These are phyloP conservation scores for Rhagonycha lutea DNA, from an alignment of 2,888 invertebrate species.

Conservation along the genomic window DNA sequence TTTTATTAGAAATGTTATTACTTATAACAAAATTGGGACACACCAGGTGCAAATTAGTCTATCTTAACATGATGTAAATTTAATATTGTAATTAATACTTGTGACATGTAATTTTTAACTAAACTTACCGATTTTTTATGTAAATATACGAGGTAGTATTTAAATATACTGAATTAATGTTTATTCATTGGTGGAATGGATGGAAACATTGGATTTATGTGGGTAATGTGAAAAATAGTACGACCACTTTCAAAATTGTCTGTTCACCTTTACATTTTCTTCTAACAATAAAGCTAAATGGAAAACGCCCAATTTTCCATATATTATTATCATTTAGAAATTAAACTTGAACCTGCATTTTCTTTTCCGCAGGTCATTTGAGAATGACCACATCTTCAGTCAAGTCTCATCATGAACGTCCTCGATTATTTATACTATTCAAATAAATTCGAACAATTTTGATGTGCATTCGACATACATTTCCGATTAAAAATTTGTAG, in stretches of 20 bases:
- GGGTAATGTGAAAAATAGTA: not conserved
- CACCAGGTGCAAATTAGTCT: constrained; percentile 12
- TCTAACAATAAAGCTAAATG: no score
- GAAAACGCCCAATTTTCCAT: no score
- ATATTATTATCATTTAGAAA: not conserved
- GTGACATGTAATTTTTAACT: not conserved
- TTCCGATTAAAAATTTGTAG: not conserved
- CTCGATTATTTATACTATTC: not conserved
- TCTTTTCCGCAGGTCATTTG: not conserved
- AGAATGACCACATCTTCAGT: not conserved
- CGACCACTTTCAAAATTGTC: not conserved
- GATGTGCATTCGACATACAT: not conserved
- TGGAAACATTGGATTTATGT: not conserved
- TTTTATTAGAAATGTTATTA: constrained; percentile 17
- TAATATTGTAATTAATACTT: not conserved
- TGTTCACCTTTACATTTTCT: not conserved
- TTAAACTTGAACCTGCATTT: not conserved
- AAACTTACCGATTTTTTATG: not conserved
- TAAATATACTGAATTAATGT: not conserved
- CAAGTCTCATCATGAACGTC: not conserved
- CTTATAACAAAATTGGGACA: constrained; percentile 10
- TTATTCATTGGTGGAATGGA: not conserved
- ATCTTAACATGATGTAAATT: not conserved
- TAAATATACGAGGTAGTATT: not conserved
- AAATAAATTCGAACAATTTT: not conserved